A percentile compares a stretch with the other conserved stretches of the same genome.
phyloP scores from a whole-genome alignment of 2,888 invertebrate species.

The Panorpa germanica region DNA sequence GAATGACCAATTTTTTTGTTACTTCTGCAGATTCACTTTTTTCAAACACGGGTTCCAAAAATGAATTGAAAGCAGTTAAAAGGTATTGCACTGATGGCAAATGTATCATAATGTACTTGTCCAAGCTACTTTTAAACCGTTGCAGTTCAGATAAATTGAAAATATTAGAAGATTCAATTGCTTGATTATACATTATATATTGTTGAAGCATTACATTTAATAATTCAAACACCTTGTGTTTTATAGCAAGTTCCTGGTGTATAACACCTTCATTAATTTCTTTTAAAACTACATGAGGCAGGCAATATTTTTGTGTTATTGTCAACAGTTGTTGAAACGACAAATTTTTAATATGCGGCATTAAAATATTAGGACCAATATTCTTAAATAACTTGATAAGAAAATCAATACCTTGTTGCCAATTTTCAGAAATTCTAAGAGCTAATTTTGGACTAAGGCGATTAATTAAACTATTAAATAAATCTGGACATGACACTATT shows the following conservation, averaged over 20 bases:
- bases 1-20: constrained; percentile 22
- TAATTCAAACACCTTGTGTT: constrained; percentile 27
- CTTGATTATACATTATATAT: constrained; percentile 29
- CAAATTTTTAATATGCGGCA: constrained; percentile 26
- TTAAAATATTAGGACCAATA: constrained; percentile 29
- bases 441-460: constrained; percentile 9
- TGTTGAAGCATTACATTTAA: constrained; percentile 35
- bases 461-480: constrained; percentile 17
- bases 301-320: constrained; percentile 27
- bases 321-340: constrained; percentile 30
- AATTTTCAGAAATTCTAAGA: constrained; percentile 31
- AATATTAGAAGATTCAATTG: constrained; percentile 25
- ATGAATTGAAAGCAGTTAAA: constrained; percentile 22
- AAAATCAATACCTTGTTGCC: constrained; percentile 30
- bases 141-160: too few relatives aligned
- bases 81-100: constrained; percentile 23
- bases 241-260: constrained; percentile 23
- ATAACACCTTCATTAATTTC: constrained; percentile 22
- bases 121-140: constrained; percentile 25
- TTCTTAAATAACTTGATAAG: constrained; percentile 25
- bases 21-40: constrained; percentile 16
- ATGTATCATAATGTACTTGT: constrained; percentile 28
- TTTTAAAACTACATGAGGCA: constrained; percentile 31
- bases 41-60: constrained; percentile 16
- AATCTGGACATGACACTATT: constrained; percentile 48